These are phyloP conservation scores for Amphilophus citrinellus DNA, from an alignment of 2,113 vertebrate species.

Conservation along the genomic window DNA sequence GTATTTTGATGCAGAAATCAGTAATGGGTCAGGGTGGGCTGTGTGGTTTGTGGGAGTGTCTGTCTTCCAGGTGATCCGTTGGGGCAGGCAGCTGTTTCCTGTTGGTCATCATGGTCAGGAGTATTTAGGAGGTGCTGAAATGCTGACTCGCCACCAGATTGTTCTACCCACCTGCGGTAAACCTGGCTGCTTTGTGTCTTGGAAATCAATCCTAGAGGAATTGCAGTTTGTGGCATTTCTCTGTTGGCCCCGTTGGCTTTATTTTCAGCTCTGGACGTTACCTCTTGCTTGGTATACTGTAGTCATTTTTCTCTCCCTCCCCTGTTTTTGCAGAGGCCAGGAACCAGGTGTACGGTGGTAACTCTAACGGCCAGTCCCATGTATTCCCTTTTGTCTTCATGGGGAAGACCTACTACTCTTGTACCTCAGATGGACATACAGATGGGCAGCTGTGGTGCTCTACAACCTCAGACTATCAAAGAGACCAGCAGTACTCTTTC, in stretches of 20 bases:
- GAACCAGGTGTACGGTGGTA: conserved; percentile 90
- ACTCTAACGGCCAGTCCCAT: conserved; percentile 90
- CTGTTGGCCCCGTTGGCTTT: background rate
- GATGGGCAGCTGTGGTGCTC: conserved; percentile 98
- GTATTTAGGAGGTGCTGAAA: no score
- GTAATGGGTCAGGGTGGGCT: no score
- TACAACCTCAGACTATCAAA: conserved; percentile 90
- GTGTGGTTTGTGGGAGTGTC: no score
- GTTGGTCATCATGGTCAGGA: no score
- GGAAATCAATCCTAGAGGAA: background rate
- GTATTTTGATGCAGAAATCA: background rate
- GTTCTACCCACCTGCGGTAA: no score
- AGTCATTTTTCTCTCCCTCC: background rate
- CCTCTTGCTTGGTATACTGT: background rate
- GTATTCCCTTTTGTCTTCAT: conserved; percentile 89
- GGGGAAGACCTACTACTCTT: conserved; percentile 91
- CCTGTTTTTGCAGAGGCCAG: conserved; percentile 68
- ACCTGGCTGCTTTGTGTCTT: no score
- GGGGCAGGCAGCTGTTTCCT: no score
- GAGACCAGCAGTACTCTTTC: conserved; percentile 91
- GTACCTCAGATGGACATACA: conserved; percentile 89
- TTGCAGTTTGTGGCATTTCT: background rate
- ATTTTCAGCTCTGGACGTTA: background rate
- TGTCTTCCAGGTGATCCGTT: no score
- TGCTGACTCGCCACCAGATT: no score